Evolutionary conservation across 2,113 vertebrate species (phyloP).

Genomic region (Ptilonorhynchus violaceus): DNA sequence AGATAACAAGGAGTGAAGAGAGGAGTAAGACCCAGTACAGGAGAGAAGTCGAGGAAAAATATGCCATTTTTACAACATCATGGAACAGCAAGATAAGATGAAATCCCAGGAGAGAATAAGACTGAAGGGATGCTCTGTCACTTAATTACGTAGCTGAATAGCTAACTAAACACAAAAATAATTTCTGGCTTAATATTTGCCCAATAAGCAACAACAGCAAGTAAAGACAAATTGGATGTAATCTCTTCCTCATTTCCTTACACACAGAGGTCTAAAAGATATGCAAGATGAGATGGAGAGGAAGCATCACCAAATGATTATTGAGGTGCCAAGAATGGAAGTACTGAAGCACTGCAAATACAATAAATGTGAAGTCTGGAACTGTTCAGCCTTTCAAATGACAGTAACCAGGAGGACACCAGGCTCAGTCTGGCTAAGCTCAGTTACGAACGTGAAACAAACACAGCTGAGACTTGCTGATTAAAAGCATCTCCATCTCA

Average conservation of each 20-base stretch:
- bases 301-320: neutral
- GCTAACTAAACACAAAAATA: neutral
- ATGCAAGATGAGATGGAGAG: neutral
- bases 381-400: neutral
- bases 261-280: neutral
- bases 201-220: neutral
- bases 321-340: neutral
- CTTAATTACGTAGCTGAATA: neutral
- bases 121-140: neutral
- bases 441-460: neutral
- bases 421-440: neutral
- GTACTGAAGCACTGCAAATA: neutral
- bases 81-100: neutral
- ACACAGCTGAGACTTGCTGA: neutral
- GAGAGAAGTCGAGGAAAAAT: neutral
- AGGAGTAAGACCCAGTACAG: neutral
- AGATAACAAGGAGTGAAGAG: neutral
- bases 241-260: neutral
- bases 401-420: neutral
- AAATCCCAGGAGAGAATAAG: neutral
- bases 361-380: neutral
- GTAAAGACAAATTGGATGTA: neutral
- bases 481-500: neutral
- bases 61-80: neutral
- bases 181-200: neutral